Evolutionary conservation across 2,797 vertebrate species (phyloP), one percentile per base, ranked within the genome.

Genomic region (Sphenodon punctatus): DNA sequence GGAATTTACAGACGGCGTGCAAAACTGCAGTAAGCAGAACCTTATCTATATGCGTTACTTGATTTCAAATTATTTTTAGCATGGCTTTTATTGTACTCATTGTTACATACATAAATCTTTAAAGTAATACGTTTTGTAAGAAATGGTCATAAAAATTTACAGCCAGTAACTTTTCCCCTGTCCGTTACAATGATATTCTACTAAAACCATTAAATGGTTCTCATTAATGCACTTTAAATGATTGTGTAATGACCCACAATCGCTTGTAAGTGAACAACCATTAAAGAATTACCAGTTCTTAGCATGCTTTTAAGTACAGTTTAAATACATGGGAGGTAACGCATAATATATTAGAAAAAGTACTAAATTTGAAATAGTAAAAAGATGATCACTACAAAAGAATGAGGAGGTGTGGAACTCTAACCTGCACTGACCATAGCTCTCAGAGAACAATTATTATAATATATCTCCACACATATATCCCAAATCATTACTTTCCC

Each of bases 191-290:
- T 96, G 93, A 95, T 97, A 97, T 97, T 96, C 96, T 97, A 96
- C 96, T 96, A 97, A 97, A 97, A 95, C 97, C 97, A 97, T 98
- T 98, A 98, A 97, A 97, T 97, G 96, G 95, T 96, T 97, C 97
- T 98, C 97, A 97, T 97, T 97, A 98, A 97, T 97, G 96, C 96
- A 96, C 96, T 98, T 97, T 97, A 98, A 96, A 97, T 97, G 97
- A 97, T 97, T 97, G 97, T 97, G 97, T 98, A 98, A 98, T 97
- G 97, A 98, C 97, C 97, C 97, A 96, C 97, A 97, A 98, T 98
- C 95, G 96, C 97, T 98, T 97, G 96, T 97, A 97, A 98, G 97
- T 97, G 97, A 97, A 97, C 97, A 97, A 97, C 97, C 97, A 98
- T 98, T 98, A 98, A 98, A 97, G 97, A 97, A 97, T 96, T 95